These are phyloP conservation scores for Enteromius paludinosus DNA, from an alignment of 2,797 vertebrate species.

Conservation along the genomic window DNA sequence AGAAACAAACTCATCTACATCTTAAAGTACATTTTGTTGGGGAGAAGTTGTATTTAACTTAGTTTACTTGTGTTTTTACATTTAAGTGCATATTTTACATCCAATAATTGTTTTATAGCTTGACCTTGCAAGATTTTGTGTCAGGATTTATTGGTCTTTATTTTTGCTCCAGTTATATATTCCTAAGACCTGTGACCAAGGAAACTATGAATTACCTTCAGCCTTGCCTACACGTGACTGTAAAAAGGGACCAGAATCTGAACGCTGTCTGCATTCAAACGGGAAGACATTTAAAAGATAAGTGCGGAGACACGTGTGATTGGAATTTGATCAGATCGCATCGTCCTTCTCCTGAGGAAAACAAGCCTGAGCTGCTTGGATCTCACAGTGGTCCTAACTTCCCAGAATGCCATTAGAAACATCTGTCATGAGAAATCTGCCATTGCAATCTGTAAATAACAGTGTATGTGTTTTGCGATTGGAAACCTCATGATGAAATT, in stretches of 20 bases:
- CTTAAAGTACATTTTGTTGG: background rate
- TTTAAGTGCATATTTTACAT: background rate
- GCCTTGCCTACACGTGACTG: background rate
- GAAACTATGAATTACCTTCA: constrained; percentile 2
- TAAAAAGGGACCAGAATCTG: constrained; percentile 23
- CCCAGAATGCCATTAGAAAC: background rate
- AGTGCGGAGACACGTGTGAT: background rate
- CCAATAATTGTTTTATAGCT: background rate
- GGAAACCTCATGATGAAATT: constrained; percentile 6
- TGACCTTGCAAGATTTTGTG: background rate
- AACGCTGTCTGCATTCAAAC: constrained; percentile 19
- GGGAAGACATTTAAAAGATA: constrained; percentile 29
- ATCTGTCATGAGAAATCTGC: background rate
- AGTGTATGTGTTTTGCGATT: constrained; percentile 18
- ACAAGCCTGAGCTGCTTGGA: constrained; percentile 22
- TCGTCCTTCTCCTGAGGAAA: constrained; percentile 10
- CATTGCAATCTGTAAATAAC: background rate
- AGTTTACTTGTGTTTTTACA: background rate
- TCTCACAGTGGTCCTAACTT: background rate
- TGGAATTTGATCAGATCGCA: constrained; percentile 29
- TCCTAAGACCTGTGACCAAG: background rate
- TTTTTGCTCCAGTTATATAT: background rate
- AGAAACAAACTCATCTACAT: background rate
- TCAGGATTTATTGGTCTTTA: background rate
- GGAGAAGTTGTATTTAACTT: background rate